phyloP scores from a whole-genome alignment of 2,888 invertebrate genomes.

The Chaitophorus viminalis region DNA sequence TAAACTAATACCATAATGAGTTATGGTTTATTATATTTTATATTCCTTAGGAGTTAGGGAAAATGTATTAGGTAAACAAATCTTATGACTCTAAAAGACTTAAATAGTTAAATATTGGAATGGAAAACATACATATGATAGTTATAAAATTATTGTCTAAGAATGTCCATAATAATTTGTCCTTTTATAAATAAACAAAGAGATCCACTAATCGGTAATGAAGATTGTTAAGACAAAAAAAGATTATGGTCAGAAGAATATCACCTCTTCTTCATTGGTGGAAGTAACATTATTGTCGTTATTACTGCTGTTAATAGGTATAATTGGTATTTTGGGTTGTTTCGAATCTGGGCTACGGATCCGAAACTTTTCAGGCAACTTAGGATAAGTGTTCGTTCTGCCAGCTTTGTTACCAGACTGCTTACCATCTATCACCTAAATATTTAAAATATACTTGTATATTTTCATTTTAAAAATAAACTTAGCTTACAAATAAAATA shows the following conservation, averaged over 20 bases:
- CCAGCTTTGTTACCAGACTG: slow-evolving; percentile 65
- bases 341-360: slow-evolving; percentile 71
- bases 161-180: slow-evolving; percentile 57
- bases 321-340: slow-evolving; percentile 64
- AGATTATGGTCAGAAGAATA: slow-evolving; percentile 66
- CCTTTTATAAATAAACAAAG: slow-evolving; percentile 50
- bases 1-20: slow-evolving; percentile 23
- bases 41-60: not conserved
- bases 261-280: slow-evolving; percentile 65
- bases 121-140: slow-evolving; percentile 29
- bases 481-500: not conserved
- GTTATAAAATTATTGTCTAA: slow-evolving; percentile 54
- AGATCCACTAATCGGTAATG: slow-evolving; percentile 55
- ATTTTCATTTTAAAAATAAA: not conserved
- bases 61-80: slow-evolving; percentile 9
- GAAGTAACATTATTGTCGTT: slow-evolving; percentile 30
- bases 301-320: slow-evolving; percentile 21
- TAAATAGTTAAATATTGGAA: slow-evolving; percentile 48
- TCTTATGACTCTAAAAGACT: slow-evolving; percentile 33
- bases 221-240: slow-evolving; percentile 37
- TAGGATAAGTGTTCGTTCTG: slow-evolving; percentile 78
- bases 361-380: slow-evolving; percentile 77
- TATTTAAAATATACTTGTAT: not conserved
- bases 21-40: not conserved
- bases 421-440: slow-evolving; percentile 61